phyloP scores from a whole-genome alignment of 2,888 invertebrate genomes.

The Hirtodrosophila cameraria region DNA sequence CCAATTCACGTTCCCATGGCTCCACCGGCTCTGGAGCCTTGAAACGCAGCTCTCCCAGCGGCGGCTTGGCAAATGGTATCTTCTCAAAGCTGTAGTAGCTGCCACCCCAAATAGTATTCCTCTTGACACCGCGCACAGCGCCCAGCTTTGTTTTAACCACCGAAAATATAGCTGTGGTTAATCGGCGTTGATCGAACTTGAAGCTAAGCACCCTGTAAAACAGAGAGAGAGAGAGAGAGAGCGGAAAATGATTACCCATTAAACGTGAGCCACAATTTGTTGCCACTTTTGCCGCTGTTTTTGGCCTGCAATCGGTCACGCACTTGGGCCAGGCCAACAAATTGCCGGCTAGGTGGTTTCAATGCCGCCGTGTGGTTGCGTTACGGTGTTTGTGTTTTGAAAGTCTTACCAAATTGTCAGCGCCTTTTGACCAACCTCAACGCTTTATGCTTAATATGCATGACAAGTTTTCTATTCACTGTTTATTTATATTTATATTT shows the following conservation, averaged over 20 bases:
- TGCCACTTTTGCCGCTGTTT: slow-evolving; percentile 11
- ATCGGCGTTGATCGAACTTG: slow-evolving; percentile 77
- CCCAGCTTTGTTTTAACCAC: slow-evolving; percentile 80
- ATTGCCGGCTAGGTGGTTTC: slow-evolving; percentile 48
- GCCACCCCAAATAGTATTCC: slow-evolving; percentile 81
- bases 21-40: slow-evolving; percentile 83
- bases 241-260: neutral
- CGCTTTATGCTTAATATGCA: slow-evolving; percentile 57
- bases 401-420: slow-evolving; percentile 44
- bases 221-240: neutral
- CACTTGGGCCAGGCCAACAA: slow-evolving; percentile 16
- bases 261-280: slow-evolving; percentile 13
- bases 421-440: slow-evolving; percentile 73
- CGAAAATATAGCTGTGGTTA: slow-evolving; percentile 74
- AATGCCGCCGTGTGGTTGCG: slow-evolving; percentile 52
- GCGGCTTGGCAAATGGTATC: slow-evolving; percentile 83
- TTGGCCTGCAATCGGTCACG: slow-evolving; percentile 42
- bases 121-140: slow-evolving; percentile 80
- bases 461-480: slow-evolving; percentile 43
- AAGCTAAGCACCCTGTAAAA: slow-evolving; percentile 77
- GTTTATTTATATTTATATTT: slow-evolving; percentile 36
- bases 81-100: slow-evolving; percentile 82
- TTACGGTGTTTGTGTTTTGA: slow-evolving; percentile 39
- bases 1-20: slow-evolving; percentile 83
- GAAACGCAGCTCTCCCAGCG: slow-evolving; percentile 80